Conservation (phyloP, 2,888 invertebrate genomes). For the Liodrosophila aerea region DNA sequence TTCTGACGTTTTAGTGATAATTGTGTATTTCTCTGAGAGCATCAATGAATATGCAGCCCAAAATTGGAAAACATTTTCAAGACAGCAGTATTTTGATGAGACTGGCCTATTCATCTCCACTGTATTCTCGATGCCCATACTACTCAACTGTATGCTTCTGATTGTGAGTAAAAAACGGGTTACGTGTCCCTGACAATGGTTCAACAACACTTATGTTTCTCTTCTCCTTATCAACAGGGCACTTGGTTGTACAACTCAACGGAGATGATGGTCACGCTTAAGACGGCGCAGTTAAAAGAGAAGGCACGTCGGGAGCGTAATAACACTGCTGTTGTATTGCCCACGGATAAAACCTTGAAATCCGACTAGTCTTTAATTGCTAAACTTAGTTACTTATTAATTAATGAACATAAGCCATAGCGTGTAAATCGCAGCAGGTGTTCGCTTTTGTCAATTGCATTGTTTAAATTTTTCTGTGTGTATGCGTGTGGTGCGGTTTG, state of each 20-base stretch:
- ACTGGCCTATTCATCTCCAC: conserved; percentile 96
- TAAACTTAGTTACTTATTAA: background rate
- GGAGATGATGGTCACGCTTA: conserved; percentile 92
- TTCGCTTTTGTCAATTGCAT: conserved; percentile 4
- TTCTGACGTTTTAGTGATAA: conserved; percentile 85
- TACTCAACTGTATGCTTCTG: conserved; percentile 95
- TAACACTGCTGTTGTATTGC: background rate
- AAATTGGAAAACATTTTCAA: conserved; percentile 93
- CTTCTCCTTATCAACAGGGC: conserved; percentile 84
- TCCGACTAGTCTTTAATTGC: conserved; percentile 38
- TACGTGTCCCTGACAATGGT: background rate
- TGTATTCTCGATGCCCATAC: conserved; percentile 95
- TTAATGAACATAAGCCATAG: conserved; percentile 8
- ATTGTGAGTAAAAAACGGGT: conserved; percentile 88
- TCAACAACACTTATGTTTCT: background rate
- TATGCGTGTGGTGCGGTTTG: no score
- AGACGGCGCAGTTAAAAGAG: conserved; percentile 90
- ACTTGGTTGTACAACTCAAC: conserved; percentile 95
- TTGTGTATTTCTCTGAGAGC: conserved; percentile 94
- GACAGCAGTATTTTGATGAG: conserved; percentile 96
- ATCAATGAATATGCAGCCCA: conserved; percentile 94
- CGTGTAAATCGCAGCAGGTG: conserved; percentile 13
- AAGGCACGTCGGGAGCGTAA: conserved; percentile 84
- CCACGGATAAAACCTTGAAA: conserved; percentile 12
- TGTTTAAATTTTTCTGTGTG: background rate